Percentiles rank a stretch among this genome's conserved stretches.
phyloP scores from a whole-genome alignment of 2,797 vertebrate species.

The Parauchenoglanis ngamensis region DNA sequence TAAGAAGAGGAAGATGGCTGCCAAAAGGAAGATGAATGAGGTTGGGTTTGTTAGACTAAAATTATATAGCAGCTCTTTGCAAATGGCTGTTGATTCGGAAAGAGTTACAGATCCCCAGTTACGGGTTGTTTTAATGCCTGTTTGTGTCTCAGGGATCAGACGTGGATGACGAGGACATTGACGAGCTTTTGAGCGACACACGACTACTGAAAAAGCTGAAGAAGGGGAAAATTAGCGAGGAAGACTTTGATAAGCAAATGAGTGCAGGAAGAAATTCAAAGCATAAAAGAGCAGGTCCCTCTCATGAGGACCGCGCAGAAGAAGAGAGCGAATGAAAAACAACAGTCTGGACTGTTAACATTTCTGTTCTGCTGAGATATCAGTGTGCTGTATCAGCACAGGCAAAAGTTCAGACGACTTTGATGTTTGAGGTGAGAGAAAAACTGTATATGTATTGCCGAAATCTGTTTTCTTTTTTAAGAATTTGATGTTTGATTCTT shows the following conservation, averaged over 20 bases:
- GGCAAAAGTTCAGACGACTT: neutral
- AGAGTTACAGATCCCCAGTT: neutral
- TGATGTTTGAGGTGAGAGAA: neutral
- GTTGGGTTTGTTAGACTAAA: constrained; percentile 64
- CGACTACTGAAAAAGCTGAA: constrained; percentile 91
- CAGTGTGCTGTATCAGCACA: constrained; percentile 40
- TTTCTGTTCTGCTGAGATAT: neutral
- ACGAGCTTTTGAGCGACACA: constrained; percentile 88
- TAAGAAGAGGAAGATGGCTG: constrained; percentile 77
- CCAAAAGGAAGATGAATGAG: constrained; percentile 84
- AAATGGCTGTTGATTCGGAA: neutral
- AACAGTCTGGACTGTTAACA: no score
- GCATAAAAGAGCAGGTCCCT: neutral
- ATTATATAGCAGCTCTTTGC: neutral
- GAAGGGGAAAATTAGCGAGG: constrained; percentile 87
- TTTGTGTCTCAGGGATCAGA: constrained; percentile 78
- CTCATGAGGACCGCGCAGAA: neutral
- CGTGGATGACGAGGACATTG: constrained; percentile 80
- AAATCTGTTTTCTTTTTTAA: neutral
- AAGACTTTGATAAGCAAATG: constrained; percentile 89
- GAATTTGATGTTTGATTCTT: neutral
- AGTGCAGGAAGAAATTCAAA: constrained; percentile 40
- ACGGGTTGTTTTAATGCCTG: neutral
- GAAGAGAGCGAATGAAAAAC: constrained; percentile 26
- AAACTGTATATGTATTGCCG: neutral